These are phyloP conservation scores for Adrianichthys oophorus DNA, from an alignment of 2,797 vertebrate genomes.

Conservation along the genomic window DNA sequence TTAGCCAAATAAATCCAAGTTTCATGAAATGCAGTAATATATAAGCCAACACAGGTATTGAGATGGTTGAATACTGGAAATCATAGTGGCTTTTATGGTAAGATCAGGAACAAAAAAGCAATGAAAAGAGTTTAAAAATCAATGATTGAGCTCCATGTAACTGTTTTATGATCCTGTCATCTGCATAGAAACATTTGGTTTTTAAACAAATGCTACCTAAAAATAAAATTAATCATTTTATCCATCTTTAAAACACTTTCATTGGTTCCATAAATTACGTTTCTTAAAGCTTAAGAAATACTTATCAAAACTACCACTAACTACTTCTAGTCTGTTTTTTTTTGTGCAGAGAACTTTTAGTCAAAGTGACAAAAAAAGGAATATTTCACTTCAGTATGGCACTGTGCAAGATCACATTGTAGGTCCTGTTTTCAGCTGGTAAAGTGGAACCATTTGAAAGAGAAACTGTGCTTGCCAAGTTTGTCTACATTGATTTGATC, in stretches of 20 bases:
- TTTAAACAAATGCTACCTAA: constrained; percentile 30
- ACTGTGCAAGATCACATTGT: constrained; percentile 57
- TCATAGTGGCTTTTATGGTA: constrained; percentile 58
- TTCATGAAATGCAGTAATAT: constrained; percentile 52
- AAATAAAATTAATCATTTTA: constrained; percentile 17
- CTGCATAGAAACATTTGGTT: constrained; percentile 38
- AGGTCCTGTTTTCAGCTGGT: constrained; percentile 60
- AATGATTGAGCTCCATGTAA: constrained; percentile 25
- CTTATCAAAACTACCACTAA: constrained; percentile 33
- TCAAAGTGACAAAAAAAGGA: constrained; percentile 40
- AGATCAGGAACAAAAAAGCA: constrained; percentile 25
- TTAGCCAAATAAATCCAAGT: constrained; percentile 22
- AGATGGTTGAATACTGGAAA: constrained; percentile 50
- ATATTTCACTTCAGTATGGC: constrained; percentile 36
- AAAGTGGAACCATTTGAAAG: constrained; percentile 23
- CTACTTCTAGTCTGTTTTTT: constrained; percentile 27
- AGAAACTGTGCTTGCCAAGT: constrained; percentile 37
- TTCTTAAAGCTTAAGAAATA: constrained; percentile 31
- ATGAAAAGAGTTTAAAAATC: constrained; percentile 11
- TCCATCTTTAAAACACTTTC: constrained; percentile 8
- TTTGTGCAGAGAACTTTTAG: constrained; percentile 37
- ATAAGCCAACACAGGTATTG: constrained; percentile 51
- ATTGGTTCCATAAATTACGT: constrained; percentile 41
- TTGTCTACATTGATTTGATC: constrained; percentile 44
- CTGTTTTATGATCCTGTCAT: constrained; percentile 22